Percentiles rank a stretch among this genome's conserved stretches.
Conservation (phyloP, 2,113 vertebrate species). For the Etheostoma spectabile region DNA sequence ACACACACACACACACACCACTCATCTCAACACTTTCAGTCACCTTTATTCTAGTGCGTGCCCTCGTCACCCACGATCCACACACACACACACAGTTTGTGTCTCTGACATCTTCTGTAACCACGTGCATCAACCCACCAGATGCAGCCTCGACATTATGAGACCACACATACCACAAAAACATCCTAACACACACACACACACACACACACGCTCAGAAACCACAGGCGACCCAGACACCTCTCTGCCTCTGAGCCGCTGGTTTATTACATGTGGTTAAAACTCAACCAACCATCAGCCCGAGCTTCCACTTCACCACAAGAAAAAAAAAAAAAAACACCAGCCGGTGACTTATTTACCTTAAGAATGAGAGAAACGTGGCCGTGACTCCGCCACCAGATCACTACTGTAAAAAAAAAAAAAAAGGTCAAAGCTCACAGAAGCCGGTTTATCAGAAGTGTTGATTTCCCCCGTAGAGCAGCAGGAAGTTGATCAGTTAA, state of each 20-base stretch:
- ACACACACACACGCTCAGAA: too few relatives aligned
- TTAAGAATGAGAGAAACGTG: not conserved
- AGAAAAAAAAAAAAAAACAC: not conserved
- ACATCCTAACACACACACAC: slow-evolving; percentile 8
- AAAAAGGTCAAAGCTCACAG: slow-evolving; percentile 9
- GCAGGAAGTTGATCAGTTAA: slow-evolving; percentile 19
- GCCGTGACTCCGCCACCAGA: not conserved
- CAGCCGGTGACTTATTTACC: not conserved
- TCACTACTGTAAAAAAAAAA: too few relatives aligned
- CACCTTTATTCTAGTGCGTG: too few relatives aligned
- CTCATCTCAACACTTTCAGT: slow-evolving; percentile 21
- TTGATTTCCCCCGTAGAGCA: not conserved
- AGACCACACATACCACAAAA: slow-evolving; percentile 12
- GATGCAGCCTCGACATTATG: slow-evolving; percentile 8
- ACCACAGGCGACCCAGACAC: too few relatives aligned
- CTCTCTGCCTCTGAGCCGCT: slow-evolving; percentile 32
- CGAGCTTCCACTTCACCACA: not conserved
- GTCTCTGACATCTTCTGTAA: not conserved
- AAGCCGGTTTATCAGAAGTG: not conserved
- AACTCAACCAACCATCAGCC: not conserved
- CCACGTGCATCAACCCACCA: not conserved
- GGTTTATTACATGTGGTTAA: slow-evolving; percentile 46
- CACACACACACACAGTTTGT: not conserved
- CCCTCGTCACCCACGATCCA: not conserved
- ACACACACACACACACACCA: not conserved